Evolutionary conservation across 2,797 vertebrate species (phyloP).

Genomic region (Delichon dasypus): DNA sequence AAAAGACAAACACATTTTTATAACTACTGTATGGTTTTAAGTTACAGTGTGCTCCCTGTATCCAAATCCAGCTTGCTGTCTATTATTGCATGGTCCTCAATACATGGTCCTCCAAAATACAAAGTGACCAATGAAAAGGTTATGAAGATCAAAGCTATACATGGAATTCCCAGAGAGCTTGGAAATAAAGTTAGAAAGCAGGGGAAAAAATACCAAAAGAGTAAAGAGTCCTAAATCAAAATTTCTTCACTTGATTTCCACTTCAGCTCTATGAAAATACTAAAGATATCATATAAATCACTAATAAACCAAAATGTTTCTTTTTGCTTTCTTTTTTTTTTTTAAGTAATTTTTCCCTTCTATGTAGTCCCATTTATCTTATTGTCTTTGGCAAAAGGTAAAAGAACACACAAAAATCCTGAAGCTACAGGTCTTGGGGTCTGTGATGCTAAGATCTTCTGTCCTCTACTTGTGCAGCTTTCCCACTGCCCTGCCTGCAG

Average conservation of each 20-base stretch:
- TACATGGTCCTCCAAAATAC: no score
- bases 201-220: neutral
- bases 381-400: fast-evolving
- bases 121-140: neutral
- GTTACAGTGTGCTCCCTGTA: neutral
- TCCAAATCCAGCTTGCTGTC: neutral
- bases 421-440: neutral
- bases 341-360: neutral
- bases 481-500: neutral
- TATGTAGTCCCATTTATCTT: neutral
- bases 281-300: neutral
- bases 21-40: neutral
- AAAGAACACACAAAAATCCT: neutral
- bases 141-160: neutral
- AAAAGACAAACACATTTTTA: neutral
- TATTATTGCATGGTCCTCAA: neutral
- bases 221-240: neutral
- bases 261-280: neutral
- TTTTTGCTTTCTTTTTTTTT: fast-evolving
- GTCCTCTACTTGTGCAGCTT: neutral
- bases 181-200: neutral
- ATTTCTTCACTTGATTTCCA: neutral
- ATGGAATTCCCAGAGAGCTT: neutral
- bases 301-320: neutral
- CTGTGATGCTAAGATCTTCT: neutral